These are phyloP conservation scores for Drosophila bunnanda DNA, from an alignment of 2,888 invertebrate genomes.

Conservation along the genomic window DNA sequence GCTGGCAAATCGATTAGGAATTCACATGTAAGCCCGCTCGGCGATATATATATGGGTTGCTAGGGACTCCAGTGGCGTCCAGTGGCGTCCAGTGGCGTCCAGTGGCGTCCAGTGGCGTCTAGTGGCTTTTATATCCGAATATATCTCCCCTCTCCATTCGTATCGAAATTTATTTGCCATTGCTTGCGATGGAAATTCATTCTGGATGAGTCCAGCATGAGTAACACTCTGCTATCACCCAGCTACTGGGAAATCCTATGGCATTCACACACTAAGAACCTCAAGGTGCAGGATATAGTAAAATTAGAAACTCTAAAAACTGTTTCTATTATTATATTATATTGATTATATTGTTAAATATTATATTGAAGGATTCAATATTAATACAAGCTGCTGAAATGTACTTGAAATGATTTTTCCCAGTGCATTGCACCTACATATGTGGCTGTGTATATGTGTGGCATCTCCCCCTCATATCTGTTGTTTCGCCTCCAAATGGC, in stretches of 20 bases:
- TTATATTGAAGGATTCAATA: neutral
- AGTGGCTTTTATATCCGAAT: conserved; percentile 64
- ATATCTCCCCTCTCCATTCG: conserved; percentile 1
- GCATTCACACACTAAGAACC: neutral
- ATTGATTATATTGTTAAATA: neutral
- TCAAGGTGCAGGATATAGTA: neutral
- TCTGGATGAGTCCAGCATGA: conserved; percentile 25
- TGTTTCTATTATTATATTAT: no score
- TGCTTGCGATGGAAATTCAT: conserved; percentile 53
- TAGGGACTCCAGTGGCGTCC: neutral
- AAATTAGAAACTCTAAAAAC: neutral
- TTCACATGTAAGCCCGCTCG: conserved; percentile 15
- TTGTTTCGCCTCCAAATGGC: conserved; percentile 40
- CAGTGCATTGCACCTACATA: conserved; percentile 4
- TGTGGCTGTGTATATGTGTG: neutral
- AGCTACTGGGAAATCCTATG: neutral
- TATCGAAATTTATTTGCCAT: conserved; percentile 69
- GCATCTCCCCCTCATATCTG: neutral
- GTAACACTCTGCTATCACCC: neutral
- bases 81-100: conserved; percentile 41
- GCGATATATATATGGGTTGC: neutral
- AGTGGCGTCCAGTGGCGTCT: conserved; percentile 4
- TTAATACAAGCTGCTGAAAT: no score
- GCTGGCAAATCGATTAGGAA: conserved; percentile 47
- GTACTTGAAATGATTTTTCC: no score